Base-by-base conservation (phyloP, 2,797 vertebrate species). In the Lacerta viridis region DNA sequence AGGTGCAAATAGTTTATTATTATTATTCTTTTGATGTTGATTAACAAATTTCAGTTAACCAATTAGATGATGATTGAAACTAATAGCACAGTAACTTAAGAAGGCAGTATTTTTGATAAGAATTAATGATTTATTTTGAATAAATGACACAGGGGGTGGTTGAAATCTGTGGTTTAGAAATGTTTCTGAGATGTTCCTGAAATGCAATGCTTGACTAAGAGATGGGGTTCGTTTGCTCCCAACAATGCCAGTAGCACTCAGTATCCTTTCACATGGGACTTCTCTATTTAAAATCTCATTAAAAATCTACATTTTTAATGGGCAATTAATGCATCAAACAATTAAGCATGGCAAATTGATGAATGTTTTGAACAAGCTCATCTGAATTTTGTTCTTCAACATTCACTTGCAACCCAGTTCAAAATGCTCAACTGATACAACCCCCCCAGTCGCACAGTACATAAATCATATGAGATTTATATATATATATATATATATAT, bases 311-410 rank as follows among this genome's bases (percentile, higher is more conserved):
- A 81, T 86, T 82, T 89, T 86, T 86, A 89, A 89, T 89, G 84
- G 61, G 71, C 84, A 89, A 86, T 89, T 89, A 89, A 89, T 89
- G 84, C 17, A 86, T 82, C 78, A 81, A 89, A 89, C 88, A 89
- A 86, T 85, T 89, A 89, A 86, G 84, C 61, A 55, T 43, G 33
- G 59, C 59, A 86, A 55, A 86, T 85, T 86, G 88, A 86, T 85
- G 71, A 86, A 85, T 89, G 84, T 15, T 86, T 89, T 82, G 85
- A 71, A 76, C 78, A 76, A 72, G 71, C 71, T 89, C n/a, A 82
- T 89, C 68, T 82, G 71, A 86, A 69, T 72, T 89, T 86, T 86
- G 76, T 23, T 76, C 23, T 68, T 46, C 61, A 69, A 75, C 84
- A 89, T 85, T 80, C 3, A 59, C 50, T 71, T 74, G 23, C 29